phyloP scores from a whole-genome alignment of 92 coral and sea anemone species.

The Actinernus sp. region DNA sequence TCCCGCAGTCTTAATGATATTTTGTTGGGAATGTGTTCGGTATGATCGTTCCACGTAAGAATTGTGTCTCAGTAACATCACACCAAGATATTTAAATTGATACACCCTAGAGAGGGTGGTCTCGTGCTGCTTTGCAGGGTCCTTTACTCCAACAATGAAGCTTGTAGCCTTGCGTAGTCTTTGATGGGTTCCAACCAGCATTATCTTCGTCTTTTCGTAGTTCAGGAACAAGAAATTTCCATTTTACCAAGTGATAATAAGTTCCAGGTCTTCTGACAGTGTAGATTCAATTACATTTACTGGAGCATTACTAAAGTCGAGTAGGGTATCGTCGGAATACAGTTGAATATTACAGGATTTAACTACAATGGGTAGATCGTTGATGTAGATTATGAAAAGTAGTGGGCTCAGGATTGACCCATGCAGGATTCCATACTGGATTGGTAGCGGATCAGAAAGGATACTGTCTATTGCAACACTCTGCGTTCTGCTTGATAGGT shows the following conservation, averaged over 20 bases:
- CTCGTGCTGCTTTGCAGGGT: too few species aligned
- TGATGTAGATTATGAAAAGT: slow-evolving; percentile 41
- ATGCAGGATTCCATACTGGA: slow-evolving; percentile 56
- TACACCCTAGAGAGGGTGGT: too few species aligned
- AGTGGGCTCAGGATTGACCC: slow-evolving; percentile 65
- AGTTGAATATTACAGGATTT: slow-evolving; percentile 23
- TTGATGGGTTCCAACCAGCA: too few species aligned
- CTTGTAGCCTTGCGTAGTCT: too few species aligned
- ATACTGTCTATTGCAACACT: slow-evolving; percentile 10
- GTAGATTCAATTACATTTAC: slow-evolving; percentile 30
- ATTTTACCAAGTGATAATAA: slow-evolving; percentile 22
- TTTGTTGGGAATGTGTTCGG: too few species aligned
- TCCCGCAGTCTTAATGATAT: too few species aligned
- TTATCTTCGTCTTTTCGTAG: too few species aligned
- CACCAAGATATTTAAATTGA: too few species aligned
- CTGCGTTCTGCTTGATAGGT: slow-evolving; percentile 38
- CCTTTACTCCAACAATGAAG: too few species aligned
- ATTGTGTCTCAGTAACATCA: too few species aligned
- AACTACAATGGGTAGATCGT: slow-evolving; percentile 45
- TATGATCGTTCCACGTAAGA: too few species aligned
- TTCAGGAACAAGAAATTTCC: slow-evolving; percentile 27
- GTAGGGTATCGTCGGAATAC: slow-evolving; percentile 60
- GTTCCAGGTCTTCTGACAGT: slow-evolving; percentile 36
- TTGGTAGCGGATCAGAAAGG: slow-evolving; percentile 24
- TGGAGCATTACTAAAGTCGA: slow-evolving; percentile 22